Conservation (phyloP, 2,113 vertebrate species). For the Sylvietta virens region DNA sequence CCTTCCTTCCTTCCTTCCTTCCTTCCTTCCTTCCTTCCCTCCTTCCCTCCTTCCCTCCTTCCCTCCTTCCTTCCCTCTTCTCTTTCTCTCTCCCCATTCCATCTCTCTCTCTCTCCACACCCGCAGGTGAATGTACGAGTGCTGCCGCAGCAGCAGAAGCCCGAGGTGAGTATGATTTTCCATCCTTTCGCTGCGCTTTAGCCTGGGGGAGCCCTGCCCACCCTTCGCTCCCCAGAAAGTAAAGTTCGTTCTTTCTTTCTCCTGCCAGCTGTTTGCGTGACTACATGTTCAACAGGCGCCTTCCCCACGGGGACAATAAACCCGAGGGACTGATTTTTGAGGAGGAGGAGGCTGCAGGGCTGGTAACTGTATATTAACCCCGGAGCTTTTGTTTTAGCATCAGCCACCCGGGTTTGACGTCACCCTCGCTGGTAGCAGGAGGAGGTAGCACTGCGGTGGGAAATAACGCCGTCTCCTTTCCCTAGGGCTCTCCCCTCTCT, state of each 20-base stretch:
- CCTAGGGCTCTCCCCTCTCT: background rate
- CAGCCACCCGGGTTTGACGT: slow-evolving; percentile 22
- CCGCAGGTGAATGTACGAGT: background rate
- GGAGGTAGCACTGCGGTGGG: background rate
- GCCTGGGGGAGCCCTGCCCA: background rate
- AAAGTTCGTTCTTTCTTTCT: background rate
- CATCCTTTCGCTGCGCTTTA: background rate
- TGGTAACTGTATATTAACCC: slow-evolving; percentile 11
- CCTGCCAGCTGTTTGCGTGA: background rate
- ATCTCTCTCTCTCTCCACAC: background rate
- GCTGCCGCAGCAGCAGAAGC: background rate
- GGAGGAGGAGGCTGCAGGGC: background rate
- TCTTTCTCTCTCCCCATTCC: fast-evolving
- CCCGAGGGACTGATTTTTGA: background rate
- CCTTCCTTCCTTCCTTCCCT: too few species aligned
- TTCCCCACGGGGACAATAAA: background rate
- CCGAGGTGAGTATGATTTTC: slow-evolving; percentile 15
- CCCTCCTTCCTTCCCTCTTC: fast-evolving
- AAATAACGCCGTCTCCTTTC: background rate
- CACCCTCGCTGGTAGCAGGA: background rate
- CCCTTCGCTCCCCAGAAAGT: background rate
- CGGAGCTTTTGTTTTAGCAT: slow-evolving; percentile 32
- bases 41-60: background rate
- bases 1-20: too few species aligned
- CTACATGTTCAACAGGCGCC: background rate